Base-by-base conservation (phyloP, 2,888 invertebrate genomes). In the Dynastes maya region DNA sequence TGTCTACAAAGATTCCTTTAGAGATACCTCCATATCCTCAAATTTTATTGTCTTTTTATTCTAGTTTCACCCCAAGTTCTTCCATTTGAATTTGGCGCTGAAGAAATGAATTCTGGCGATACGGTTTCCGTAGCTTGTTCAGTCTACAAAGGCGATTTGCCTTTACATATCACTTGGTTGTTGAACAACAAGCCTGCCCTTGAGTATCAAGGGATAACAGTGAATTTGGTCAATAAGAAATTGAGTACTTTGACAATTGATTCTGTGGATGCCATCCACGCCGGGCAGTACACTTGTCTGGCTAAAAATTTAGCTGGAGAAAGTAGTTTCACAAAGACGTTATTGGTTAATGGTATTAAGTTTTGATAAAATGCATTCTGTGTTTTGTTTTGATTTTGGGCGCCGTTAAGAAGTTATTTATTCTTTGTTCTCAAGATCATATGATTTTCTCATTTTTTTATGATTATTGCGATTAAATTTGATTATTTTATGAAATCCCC, bases 61-160 rank as follows among this genome's bases (percentile, higher is more conserved):
- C 92, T 87, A 94, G 94, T 94, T 87, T 88, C 92, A 83, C 94
- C 94, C 79, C 93, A 93, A 90, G 93, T 95, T 84, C 91, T 92
- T 84, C 92, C 93, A 45, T 94, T 95, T 85, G 91, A 91, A 83
- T 92, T 94, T 85, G 93, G 92, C 81, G 90, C 91, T 85, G 90
- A 91, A 85, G 90, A 91, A 82, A 90, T 91, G 70, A 94, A 94
- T 87, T 92, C 93, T 81, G 93, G 93, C 83, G 94, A 95, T 84
- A 92, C 88, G 90, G 93, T 87, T 91, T 93, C 81, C 90, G 92
- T 85, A 89, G 92, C 68, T 91, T 95, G 94, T 86, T 91, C 93
- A 79, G 92, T 93, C 78, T 90, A 91, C 76, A 94, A 94, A 87
- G 94, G 94, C 71, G 94, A 94, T 86, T 87, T 92, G 76, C 94